Conservation (phyloP, 2,113 vertebrate species). For the Laticauda laticaudata region DNA sequence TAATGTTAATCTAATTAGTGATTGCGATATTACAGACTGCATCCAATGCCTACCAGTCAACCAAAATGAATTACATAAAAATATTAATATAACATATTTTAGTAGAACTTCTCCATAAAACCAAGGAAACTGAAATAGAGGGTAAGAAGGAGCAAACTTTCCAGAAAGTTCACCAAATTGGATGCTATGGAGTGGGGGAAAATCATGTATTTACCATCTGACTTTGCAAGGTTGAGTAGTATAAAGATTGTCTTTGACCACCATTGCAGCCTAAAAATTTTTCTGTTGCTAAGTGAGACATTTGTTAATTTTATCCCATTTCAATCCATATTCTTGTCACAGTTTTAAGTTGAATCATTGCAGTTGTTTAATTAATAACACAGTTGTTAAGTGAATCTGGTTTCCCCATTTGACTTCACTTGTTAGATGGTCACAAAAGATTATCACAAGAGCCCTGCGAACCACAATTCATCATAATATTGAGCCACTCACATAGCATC, state of each 20-base stretch:
- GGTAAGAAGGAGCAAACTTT: too few species aligned
- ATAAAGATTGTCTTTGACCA: neutral
- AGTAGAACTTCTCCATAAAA: too few species aligned
- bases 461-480: neutral
- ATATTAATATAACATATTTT: too few species aligned
- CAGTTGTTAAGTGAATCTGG: neutral
- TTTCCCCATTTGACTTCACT: neutral
- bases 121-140: too few species aligned
- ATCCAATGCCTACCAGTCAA: too few species aligned
- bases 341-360: neutral
- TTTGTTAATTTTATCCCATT: neutral
- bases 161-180: too few species aligned
- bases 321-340: neutral
- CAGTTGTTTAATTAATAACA: neutral
- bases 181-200: too few species aligned
- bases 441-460: too few species aligned
- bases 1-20: too few species aligned
- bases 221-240: neutral
- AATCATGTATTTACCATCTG: neutral
- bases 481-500: neutral
- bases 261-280: neutral
- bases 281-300: neutral
- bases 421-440: neutral
- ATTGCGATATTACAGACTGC: too few species aligned
- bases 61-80: too few species aligned